Conservation (phyloP, 2,113 vertebrate species). For the Rhinoderma darwinii region DNA sequence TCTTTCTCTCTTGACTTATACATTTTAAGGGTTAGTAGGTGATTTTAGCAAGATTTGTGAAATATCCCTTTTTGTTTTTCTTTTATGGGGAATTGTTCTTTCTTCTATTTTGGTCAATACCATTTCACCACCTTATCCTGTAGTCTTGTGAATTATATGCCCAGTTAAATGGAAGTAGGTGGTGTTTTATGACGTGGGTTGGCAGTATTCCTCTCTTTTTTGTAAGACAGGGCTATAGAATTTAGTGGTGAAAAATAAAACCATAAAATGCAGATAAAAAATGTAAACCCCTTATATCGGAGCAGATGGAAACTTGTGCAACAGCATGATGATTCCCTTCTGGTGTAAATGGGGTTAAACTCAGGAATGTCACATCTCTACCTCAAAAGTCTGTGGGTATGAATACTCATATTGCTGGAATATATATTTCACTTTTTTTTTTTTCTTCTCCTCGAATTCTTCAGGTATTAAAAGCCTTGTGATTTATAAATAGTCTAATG, state of each 20-base stretch:
- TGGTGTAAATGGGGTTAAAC: slow-evolving; percentile 39
- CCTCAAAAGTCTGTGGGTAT: slow-evolving; percentile 56
- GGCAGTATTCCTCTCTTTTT: slow-evolving; percentile 53
- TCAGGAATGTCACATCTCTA: slow-evolving; percentile 60
- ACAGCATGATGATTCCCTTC: background rate
- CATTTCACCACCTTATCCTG: slow-evolving; percentile 52
- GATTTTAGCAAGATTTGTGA: slow-evolving; percentile 47
- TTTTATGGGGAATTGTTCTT: slow-evolving; percentile 22
- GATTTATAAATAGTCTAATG: slow-evolving; percentile 69
- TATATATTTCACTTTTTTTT: slow-evolving; percentile 58
- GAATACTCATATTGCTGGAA: slow-evolving; percentile 55
- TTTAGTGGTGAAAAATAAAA: slow-evolving; percentile 67
- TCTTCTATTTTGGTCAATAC: slow-evolving; percentile 55
- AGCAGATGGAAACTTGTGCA: background rate
- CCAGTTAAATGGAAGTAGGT: slow-evolving; percentile 57
- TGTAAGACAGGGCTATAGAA: slow-evolving; percentile 43
- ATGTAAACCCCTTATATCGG: slow-evolving; percentile 31
- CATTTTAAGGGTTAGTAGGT: slow-evolving; percentile 35
- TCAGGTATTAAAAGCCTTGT: slow-evolving; percentile 77
- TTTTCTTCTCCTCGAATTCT: slow-evolving; percentile 69
- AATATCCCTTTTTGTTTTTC: slow-evolving; percentile 15
- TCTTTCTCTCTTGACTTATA: background rate
- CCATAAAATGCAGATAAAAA: slow-evolving; percentile 26
- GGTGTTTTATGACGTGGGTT: background rate
- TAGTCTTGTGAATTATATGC: slow-evolving; percentile 48